A percentile compares a stretch with the other conserved stretches of the same genome.
These are phyloP conservation scores for Leucoma salicis DNA, from an alignment of 2,888 invertebrate species.

Conservation along the genomic window DNA sequence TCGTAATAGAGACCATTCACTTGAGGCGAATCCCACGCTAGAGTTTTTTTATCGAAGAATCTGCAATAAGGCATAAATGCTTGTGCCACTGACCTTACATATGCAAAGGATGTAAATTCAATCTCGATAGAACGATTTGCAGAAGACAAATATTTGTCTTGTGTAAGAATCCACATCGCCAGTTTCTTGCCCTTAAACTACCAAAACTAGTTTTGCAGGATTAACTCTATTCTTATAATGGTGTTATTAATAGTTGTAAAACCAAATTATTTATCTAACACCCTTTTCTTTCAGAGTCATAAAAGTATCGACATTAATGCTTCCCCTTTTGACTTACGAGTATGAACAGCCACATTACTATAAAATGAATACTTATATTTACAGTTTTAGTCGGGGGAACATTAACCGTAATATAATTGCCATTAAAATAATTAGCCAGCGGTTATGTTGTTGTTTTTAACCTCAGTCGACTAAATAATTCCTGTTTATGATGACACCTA, in stretches of 20 bases:
- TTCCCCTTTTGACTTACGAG: constrained; percentile 33
- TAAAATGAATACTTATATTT: constrained; percentile 36
- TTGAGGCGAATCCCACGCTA: too few species aligned
- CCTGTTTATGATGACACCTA: constrained; percentile 82
- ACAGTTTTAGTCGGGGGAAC: constrained; percentile 29
- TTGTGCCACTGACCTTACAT: too few species aligned
- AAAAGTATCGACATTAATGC: constrained; percentile 20
- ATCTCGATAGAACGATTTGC: too few species aligned
- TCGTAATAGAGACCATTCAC: too few species aligned
- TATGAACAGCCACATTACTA: constrained; percentile 24
- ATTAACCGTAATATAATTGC: constrained; percentile 50
- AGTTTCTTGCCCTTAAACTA: too few species aligned
- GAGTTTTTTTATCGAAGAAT: too few species aligned
- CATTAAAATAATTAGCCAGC: constrained; percentile 55
- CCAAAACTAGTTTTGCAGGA: too few species aligned
- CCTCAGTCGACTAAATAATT: constrained; percentile 79
- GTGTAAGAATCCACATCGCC: too few species aligned
- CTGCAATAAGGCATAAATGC: too few species aligned
- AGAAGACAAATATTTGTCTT: too few species aligned
- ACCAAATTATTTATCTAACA: constrained; percentile 13
- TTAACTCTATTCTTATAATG: not conserved
- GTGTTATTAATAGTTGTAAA: constrained; percentile 9
- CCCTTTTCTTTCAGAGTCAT: constrained; percentile 18
- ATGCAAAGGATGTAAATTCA: too few species aligned
- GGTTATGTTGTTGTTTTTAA: constrained; percentile 71